Evolutionary conservation across 2,888 invertebrate genomes (phyloP), one percentile per base, ranked within the genome.

Genomic region (Drosophila imparisetae): DNA sequence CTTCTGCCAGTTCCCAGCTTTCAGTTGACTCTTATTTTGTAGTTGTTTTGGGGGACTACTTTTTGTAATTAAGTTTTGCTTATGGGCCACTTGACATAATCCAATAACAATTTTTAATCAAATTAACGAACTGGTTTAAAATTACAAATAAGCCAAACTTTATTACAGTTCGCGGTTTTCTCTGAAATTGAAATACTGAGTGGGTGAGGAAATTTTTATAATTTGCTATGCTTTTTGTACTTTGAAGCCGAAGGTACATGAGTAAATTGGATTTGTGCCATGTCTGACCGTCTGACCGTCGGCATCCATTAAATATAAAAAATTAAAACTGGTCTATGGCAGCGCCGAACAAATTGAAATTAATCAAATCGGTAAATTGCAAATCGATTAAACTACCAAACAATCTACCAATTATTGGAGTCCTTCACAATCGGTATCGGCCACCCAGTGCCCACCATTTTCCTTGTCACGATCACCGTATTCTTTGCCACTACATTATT

Each of bases 21-120:
- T 40, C 40, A 18, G 8, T 21, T n/a, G n/a, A 48, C 48, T 65
- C 34, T 29, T 32, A 36, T 27, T 40, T 42, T 36, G 36, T 52
- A 32, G 30, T 66, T 71, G 57, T 29, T 57, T 36, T 55, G 66
- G 60, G 48, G 57, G 27, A 72, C 38, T 63, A 60, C 36, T 63
- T 57, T 70, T 21, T 42, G 45, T 75, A 70, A 75, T 65, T 57
- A 60, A 52, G 45, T 40, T 53, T 30, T 18, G 36, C 10, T 36
- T 11, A 24, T 45, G 24, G 2, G 4, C 24, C 7, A 45, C 24
- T 45, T 15, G 15, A 45, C 45, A 24, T 24, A 45, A 45, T 45
- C 5, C 34, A 59, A 27, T 55, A 18, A 53, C 24, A 24, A 21
- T 4, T 32, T 15, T 54, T 36, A 36, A 36, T 54, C 24, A 54